phyloP scores from a whole-genome alignment of 2,797 vertebrate genomes.

The Ara ararauna region DNA sequence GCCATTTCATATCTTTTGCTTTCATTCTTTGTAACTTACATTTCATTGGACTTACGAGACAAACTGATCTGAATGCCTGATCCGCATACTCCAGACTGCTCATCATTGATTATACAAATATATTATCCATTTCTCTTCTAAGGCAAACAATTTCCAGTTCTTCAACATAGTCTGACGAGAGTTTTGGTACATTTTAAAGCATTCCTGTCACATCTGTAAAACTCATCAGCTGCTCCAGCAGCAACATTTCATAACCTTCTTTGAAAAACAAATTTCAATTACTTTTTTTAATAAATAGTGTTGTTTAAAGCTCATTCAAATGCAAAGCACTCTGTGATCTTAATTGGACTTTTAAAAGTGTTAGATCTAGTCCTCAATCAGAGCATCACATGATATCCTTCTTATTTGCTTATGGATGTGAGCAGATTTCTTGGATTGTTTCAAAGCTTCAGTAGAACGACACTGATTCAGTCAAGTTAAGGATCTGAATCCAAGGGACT shows the following conservation, averaged over 20 bases:
- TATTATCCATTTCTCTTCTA: neutral
- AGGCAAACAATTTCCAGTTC: conserved; percentile 17
- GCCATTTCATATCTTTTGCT: neutral
- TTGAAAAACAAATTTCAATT: neutral
- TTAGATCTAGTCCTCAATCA: neutral
- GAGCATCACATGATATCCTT: neutral
- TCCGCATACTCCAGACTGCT: neutral
- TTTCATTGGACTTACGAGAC: neutral
- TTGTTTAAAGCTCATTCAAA: neutral
- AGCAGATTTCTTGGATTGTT: neutral
- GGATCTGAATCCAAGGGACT: neutral
- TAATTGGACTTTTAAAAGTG: neutral
- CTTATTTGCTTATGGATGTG: neutral
- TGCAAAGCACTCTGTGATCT: neutral
- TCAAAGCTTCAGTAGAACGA: neutral
- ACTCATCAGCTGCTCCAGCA: neutral
- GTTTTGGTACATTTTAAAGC: neutral
- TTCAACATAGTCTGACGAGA: neutral
- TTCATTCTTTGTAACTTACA: neutral
- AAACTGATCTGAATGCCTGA: neutral
- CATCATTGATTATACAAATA: neutral
- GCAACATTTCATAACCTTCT: neutral
- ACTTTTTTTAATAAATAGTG: neutral
- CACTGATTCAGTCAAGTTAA: neutral
- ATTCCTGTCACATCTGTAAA: neutral